Base-by-base conservation (phyloP, 2,888 invertebrate genomes). In the Hemithea aestivaria region DNA sequence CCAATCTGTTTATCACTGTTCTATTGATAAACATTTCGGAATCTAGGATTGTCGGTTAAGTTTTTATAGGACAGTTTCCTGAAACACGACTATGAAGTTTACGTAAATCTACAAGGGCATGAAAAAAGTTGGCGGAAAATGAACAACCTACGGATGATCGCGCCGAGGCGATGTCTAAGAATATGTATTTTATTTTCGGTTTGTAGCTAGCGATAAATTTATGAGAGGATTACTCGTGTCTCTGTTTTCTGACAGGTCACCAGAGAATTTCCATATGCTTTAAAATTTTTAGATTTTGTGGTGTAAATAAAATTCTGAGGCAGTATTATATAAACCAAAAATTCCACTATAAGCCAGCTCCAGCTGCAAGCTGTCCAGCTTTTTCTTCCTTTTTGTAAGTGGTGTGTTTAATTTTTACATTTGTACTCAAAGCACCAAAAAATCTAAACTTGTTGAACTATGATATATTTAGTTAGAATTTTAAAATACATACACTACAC, bases 131-230 rank as follows among this genome's bases (percentile, higher is more conserved):
- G 33, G 22, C 27, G 33, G 31, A 38, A 38, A 39, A 36, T 32
- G 35, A 28, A 35, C 35, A 36, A 25, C 26, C 34, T 21, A 20
- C 33, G 32, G 25, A 23, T 31, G 36, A 27, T 41, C 21, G 7
- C 27, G 27, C 16, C 7, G 20, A 24, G 11, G 30, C 24, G 10
- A 12, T 29, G 12, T 26, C 27, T 11, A 39, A 11, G 24, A 27
- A 30, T 32, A 39, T 34, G 32, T 23, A 32, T n/a, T n/a, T n/a
- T n/a, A n/a, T n/a, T n/a, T n/a, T n/a, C n/a, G n/a, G n/a, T 35
- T 30, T 31, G 40, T 52, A 46, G 42, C 12, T 12, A 35, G 54
- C 51, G 64, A 66, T 67, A 63, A 69, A 41, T 41, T 66, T 66
- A 69, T 69, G 58, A 58, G 64, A 52, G 45, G 56, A 37, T 12